Conservation (phyloP, 2,888 invertebrate genomes). For the Schizotus pectinicornis region DNA sequence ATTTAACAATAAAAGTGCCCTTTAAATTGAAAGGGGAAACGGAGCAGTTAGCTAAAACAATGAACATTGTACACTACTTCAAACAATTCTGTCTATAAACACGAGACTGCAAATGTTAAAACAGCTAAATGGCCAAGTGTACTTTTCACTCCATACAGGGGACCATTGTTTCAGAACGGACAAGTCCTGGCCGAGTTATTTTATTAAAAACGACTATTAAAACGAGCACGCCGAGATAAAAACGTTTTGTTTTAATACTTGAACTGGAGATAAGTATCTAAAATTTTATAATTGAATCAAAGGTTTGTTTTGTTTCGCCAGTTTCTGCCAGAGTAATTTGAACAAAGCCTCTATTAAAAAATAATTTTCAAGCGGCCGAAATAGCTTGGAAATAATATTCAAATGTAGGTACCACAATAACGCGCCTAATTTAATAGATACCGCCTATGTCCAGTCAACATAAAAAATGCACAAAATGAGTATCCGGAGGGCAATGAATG, state of each 20-base stretch:
- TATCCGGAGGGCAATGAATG: slow-evolving; percentile 23
- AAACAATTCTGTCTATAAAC: slow-evolving; percentile 50
- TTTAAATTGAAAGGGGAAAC: slow-evolving; percentile 34
- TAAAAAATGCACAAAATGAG: slow-evolving; percentile 22
- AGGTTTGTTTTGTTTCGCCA: slow-evolving; percentile 12
- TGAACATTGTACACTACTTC: slow-evolving; percentile 46
- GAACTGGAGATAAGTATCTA: slow-evolving; percentile 2
- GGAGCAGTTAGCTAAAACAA: slow-evolving; percentile 45
- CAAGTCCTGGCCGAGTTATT: slow-evolving; percentile 20
- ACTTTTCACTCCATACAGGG: slow-evolving; percentile 42
- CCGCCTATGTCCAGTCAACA: slow-evolving; percentile 14
- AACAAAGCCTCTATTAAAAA: slow-evolving; percentile 15
- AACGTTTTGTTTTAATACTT: slow-evolving; percentile 18
- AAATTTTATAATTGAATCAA: slow-evolving; percentile 18
- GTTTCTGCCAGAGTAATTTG: not conserved
- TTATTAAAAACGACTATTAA: slow-evolving; percentile 28
- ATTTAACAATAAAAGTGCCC: slow-evolving; percentile 38
- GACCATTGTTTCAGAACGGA: slow-evolving; percentile 44
- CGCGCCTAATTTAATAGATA: slow-evolving; percentile 22
- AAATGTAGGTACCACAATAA: slow-evolving; percentile 12
- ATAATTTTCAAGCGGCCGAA: slow-evolving; percentile 10
- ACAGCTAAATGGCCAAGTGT: slow-evolving; percentile 51
- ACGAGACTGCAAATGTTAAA: slow-evolving; percentile 47
- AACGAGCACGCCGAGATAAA: slow-evolving; percentile 12
- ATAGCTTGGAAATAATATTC: slow-evolving; percentile 12